Evolutionary conservation across 1,140 invertebrate species (phyloP).

Genomic region (Scylla paramamosain): DNA sequence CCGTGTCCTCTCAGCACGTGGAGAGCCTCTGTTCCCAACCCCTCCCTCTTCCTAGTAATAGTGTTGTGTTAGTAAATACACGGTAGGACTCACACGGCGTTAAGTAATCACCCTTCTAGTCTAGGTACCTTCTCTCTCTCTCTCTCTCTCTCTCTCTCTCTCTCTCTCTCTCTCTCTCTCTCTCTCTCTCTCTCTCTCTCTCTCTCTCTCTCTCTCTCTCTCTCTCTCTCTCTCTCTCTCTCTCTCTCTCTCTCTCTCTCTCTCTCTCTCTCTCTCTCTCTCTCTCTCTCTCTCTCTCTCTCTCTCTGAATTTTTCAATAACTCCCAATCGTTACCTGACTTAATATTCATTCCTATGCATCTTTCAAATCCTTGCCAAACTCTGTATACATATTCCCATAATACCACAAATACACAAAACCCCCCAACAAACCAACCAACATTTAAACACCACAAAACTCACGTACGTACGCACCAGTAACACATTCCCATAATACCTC

Average conservation of each 20-base stretch:
- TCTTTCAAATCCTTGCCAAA: too few relatives aligned
- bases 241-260: conserved; percentile 31
- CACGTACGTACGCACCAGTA: not conserved
- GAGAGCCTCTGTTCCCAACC: not conserved
- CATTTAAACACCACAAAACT: not conserved
- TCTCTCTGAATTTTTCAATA: too few relatives aligned
- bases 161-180: not conserved
- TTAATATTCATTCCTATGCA: too few relatives aligned
- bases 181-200: too few relatives aligned
- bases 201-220: not conserved
- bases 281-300: too few relatives aligned
- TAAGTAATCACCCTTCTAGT: conserved; percentile 43
- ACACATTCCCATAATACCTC: not conserved
- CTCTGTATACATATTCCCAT: too few relatives aligned
- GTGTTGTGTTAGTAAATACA: conserved; percentile 61
- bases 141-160: conserved; percentile 30
- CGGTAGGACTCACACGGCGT: conserved; percentile 45
- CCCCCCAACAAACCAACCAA: not conserved
- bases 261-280: not conserved
- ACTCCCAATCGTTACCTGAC: too few relatives aligned
- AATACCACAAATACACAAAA: too few relatives aligned
- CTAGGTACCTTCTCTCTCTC: not conserved
- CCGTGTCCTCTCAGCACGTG: not conserved
- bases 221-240: too few relatives aligned
- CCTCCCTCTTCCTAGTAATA: conserved; percentile 40